A percentile compares a stretch with the other conserved stretches of the same genome.
phyloP scores from a whole-genome alignment of 2,888 invertebrate genomes.

The Resseliella maxima region DNA sequence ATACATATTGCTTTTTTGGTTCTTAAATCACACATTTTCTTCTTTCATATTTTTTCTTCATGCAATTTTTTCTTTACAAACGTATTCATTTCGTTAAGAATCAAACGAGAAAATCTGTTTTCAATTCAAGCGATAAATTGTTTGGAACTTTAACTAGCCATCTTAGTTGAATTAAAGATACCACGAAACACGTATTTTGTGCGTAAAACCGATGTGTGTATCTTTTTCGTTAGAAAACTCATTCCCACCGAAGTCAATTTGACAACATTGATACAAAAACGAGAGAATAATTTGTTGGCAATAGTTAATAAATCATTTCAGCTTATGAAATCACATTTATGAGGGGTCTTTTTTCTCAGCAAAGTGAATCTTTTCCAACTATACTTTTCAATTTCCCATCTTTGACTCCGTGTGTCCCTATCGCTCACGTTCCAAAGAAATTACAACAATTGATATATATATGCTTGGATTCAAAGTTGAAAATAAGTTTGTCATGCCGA shows the following conservation, averaged over 20 bases:
- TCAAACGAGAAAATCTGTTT: neutral
- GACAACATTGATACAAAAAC: neutral
- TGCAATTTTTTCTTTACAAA: neutral
- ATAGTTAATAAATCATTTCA: constrained; percentile 51
- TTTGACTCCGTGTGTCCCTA: neutral
- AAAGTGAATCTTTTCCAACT: neutral
- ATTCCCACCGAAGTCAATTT: neutral
- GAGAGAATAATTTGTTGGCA: neutral
- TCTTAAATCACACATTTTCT: no score
- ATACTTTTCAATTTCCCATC: constrained; percentile 25
- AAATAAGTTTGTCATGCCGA: constrained; percentile 48
- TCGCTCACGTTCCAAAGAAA: neutral
- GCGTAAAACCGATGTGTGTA: neutral
- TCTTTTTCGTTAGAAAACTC: no score
- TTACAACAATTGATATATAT: neutral
- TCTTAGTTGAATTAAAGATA: no score
- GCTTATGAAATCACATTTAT: constrained; percentile 36
- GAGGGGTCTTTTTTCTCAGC: neutral
- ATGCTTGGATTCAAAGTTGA: constrained; percentile 7
- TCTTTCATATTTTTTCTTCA: no score
- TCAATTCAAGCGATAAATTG: constrained; percentile 32
- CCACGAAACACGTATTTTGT: neutral
- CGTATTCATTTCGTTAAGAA: neutral
- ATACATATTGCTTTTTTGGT: no score
- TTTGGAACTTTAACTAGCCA: neutral